Percentiles rank a stretch among this genome's conserved stretches.
Evolutionary conservation across 2,113 vertebrate genomes (phyloP).

Genomic region (Petromus typicus): DNA sequence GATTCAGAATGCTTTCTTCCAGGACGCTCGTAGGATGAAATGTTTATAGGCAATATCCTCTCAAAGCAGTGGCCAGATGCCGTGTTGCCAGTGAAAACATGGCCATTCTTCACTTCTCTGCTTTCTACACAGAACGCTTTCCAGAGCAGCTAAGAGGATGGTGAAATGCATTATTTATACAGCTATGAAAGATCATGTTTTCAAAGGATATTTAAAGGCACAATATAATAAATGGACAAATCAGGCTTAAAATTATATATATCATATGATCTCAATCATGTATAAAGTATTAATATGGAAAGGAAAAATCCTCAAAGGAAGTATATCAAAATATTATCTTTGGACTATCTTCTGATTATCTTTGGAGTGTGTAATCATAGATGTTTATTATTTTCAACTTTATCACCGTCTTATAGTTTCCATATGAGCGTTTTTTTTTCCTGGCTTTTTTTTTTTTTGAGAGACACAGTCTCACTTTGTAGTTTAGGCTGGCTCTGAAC

Average conservation of each 20-base stretch:
- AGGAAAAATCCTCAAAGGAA: conserved; percentile 59
- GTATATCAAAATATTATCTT: conserved; percentile 64
- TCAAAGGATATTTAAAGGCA: conserved; percentile 53
- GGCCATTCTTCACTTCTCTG: background rate
- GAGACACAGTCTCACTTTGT: too few species aligned
- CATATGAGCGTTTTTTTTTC: conserved; percentile 17
- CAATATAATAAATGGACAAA: conserved; percentile 62
- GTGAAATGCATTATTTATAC: conserved; percentile 51
- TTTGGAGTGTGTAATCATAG: conserved; percentile 62
- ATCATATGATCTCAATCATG: conserved; percentile 63
- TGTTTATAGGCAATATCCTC: background rate
- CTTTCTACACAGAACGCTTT: background rate
- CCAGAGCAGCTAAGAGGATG: background rate
- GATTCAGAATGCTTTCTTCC: conserved; percentile 13
- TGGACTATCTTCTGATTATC: too few species aligned
- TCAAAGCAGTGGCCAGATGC: background rate
- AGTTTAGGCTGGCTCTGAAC: too few species aligned
- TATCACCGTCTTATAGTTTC: conserved; percentile 68
- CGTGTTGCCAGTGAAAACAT: background rate
- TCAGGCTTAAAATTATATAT: conserved; percentile 57
- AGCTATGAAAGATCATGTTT: conserved; percentile 52
- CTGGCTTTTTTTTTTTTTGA: too few species aligned
- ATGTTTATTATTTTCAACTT: conserved; percentile 75
- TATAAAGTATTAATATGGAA: conserved; percentile 70
- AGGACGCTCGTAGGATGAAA: background rate